Percentiles rank a stretch among this genome's conserved stretches.
These are phyloP conservation scores for Pseudobourletiella spinata DNA, from an alignment of 1,140 invertebrate genomes.

Conservation along the genomic window DNA sequence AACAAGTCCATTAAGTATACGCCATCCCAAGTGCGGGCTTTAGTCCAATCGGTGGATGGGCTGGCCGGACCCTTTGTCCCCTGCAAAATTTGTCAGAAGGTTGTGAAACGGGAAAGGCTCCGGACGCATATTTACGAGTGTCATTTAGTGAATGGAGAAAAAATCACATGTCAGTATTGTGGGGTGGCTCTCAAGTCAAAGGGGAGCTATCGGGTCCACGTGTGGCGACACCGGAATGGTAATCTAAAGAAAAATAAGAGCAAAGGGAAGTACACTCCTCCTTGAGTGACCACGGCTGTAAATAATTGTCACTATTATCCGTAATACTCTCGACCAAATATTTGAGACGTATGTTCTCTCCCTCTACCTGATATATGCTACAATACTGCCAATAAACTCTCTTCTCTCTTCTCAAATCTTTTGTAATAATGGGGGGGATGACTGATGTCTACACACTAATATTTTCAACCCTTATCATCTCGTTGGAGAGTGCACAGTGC, in stretches of 20 bases:
- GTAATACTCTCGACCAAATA: too few species aligned
- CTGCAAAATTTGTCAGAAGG: slow-evolving; percentile 32
- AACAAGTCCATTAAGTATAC: not conserved
- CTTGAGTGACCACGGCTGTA: too few species aligned
- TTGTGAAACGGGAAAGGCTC: slow-evolving; percentile 34
- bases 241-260: not conserved
- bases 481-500: too few species aligned
- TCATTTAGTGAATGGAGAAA: slow-evolving; percentile 27
- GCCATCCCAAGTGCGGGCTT: not conserved
- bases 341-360: too few species aligned
- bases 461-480: too few species aligned
- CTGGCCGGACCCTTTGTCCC: slow-evolving; percentile 16
- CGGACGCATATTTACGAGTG: slow-evolving; percentile 35
- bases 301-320: too few species aligned
- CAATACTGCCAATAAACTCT: too few species aligned
- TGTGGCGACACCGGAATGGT: slow-evolving; percentile 13
- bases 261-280: not conserved
- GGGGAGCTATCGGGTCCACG: slow-evolving; percentile 24
- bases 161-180: slow-evolving; percentile 28
- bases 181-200: slow-evolving; percentile 31
- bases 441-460: too few species aligned
- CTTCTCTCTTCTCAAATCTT: too few species aligned
- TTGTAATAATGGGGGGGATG: not conserved
- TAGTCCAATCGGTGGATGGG: not conserved
- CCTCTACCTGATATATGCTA: too few species aligned